A percentile compares a stretch with the other conserved stretches of the same genome.
Conservation (phyloP, 2,797 vertebrate species). For the Neosilurus mollespiculum region DNA sequence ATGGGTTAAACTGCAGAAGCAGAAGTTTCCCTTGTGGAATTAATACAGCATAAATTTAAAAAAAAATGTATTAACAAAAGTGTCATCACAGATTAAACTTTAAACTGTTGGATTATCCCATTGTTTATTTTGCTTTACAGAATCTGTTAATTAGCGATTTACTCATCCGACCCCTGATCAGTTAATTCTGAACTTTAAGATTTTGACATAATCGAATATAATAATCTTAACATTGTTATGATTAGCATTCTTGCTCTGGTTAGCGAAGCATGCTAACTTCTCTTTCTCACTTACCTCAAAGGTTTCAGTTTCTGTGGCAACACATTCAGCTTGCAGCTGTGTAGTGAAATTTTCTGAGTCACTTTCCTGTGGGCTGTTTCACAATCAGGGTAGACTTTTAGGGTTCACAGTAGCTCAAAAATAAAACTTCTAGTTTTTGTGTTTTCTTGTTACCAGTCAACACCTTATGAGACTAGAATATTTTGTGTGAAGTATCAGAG, state of each 20-base stretch:
- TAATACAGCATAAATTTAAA: too few relatives aligned
- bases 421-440: too few relatives aligned
- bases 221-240: neutral
- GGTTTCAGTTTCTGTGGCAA: neutral
- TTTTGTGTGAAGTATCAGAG: too few relatives aligned
- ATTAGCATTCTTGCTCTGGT: neutral
- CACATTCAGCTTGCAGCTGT: neutral
- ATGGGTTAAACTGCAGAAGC: too few relatives aligned
- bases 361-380: too few relatives aligned
- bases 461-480: too few relatives aligned
- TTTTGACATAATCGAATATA: neutral
- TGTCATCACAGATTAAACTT: neutral
- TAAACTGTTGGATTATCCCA: neutral
- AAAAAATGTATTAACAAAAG: too few relatives aligned
- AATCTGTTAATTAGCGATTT: too few relatives aligned
- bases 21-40: too few relatives aligned
- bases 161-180: neutral
- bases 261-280: constrained; percentile 16
- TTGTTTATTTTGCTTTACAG: neutral
- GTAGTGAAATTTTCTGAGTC: neutral
- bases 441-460: too few relatives aligned
- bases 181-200: neutral
- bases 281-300: neutral
- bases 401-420: too few relatives aligned
- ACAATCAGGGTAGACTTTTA: too few relatives aligned